Evolutionary conservation across 2,797 vertebrate genomes (phyloP).

Genomic region (Martes flavigula): DNA sequence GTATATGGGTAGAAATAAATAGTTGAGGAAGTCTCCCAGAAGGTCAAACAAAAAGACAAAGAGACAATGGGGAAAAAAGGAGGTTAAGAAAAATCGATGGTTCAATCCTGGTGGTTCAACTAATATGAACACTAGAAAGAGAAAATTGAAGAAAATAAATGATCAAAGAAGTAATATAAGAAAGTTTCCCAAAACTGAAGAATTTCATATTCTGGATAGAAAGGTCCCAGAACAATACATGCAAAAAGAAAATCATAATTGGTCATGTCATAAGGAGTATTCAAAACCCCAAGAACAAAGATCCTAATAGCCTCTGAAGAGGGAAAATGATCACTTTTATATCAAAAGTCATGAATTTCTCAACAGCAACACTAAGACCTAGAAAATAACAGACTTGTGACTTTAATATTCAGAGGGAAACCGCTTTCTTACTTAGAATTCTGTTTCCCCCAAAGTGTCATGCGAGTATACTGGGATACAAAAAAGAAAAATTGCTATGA

Average conservation of each 20-base stretch:
- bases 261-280: neutral
- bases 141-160: neutral
- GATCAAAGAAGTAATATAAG: neutral
- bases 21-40: neutral
- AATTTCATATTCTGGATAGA: neutral
- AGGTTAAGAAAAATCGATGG: neutral
- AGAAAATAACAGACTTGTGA: neutral
- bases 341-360: neutral
- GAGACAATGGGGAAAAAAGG: neutral
- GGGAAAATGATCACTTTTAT: neutral
- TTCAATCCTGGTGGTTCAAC: neutral
- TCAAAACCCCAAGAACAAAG: neutral
- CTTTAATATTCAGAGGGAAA: neutral
- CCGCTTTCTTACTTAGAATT: neutral
- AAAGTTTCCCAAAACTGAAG: neutral
- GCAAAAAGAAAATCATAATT: neutral
- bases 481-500: neutral
- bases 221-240: neutral
- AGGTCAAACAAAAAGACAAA: constrained; percentile 21
- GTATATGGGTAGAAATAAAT: neutral
- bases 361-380: neutral
- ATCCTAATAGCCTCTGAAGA: neutral
- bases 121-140: neutral
- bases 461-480: neutral
- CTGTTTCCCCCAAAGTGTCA: neutral